Conservation (phyloP, 2,888 invertebrate genomes). For the Leptinotarsa juncta region DNA sequence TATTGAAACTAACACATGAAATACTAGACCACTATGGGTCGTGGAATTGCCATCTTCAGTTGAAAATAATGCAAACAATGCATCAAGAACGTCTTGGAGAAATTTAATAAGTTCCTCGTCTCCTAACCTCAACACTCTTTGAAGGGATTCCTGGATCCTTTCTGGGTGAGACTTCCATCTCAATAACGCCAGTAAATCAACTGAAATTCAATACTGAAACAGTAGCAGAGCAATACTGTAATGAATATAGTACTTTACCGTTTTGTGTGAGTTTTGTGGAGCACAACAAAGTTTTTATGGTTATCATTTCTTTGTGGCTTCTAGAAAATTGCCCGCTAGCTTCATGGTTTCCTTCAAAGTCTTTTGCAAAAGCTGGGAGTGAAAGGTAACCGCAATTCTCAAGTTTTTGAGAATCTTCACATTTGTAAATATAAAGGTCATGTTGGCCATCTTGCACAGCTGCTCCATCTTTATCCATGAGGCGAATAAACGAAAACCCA, state of each 20-base stretch:
- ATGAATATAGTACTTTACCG: constrained; percentile 67
- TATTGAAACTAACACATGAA: constrained; percentile 91
- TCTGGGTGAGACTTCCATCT: constrained; percentile 94
- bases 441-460: constrained; percentile 89
- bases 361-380: constrained; percentile 73
- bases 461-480: constrained; percentile 92
- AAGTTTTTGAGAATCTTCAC: constrained; percentile 82
- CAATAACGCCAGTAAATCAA: constrained; percentile 86
- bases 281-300: constrained; percentile 85
- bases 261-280: constrained; percentile 98
- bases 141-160: constrained; percentile 85
- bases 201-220: constrained; percentile 65
- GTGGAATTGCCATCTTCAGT: constrained; percentile 93
- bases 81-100: constrained; percentile 92
- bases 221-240: constrained; percentile 2
- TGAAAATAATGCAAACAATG: constrained; percentile 92
- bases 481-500: constrained; percentile 89
- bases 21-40: constrained; percentile 89
- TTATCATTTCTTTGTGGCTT: constrained; percentile 86
- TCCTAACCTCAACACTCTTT: constrained; percentile 83
- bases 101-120: constrained; percentile 95
- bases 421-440: constrained; percentile 92
- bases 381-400: constrained; percentile 75
- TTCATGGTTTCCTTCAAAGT: constrained; percentile 72
- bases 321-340: constrained; percentile 74